Conservation (phyloP, 2,797 vertebrate genomes). For the Sphenopsis melanotis region DNA sequence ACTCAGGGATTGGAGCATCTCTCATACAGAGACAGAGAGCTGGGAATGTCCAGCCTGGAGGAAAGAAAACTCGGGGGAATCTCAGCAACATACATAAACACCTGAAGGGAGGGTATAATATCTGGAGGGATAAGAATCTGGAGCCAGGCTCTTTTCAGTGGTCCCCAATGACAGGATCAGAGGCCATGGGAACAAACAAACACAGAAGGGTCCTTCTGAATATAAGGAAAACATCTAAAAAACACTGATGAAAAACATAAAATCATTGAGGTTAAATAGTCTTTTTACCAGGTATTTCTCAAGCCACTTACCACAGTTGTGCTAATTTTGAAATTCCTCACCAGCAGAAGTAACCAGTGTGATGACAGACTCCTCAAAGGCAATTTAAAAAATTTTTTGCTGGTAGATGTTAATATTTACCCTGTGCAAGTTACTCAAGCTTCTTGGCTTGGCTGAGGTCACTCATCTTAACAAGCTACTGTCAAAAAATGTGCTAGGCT, state of each 20-base stretch:
- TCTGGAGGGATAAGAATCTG: not conserved
- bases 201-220: not conserved
- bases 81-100: not conserved
- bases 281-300: not conserved
- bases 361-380: not conserved
- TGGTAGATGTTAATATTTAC: not conserved
- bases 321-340: not conserved
- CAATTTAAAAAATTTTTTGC: not conserved
- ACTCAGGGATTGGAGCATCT: not conserved
- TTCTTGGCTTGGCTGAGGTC: not conserved
- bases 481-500: fast-evolving
- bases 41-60: not conserved
- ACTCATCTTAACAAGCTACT: not conserved
- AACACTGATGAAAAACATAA: not conserved
- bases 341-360: not conserved
- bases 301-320: not conserved
- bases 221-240: not conserved
- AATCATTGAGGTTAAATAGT: not conserved
- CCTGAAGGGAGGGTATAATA: not conserved
- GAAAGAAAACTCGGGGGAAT: not conserved
- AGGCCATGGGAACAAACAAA: not conserved
- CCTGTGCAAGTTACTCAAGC: not conserved
- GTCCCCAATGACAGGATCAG: not conserved
- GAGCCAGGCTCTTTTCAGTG: not conserved
- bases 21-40: not conserved